Conservation (phyloP, 2,888 invertebrate species). For the Agrotis ipsilon region DNA sequence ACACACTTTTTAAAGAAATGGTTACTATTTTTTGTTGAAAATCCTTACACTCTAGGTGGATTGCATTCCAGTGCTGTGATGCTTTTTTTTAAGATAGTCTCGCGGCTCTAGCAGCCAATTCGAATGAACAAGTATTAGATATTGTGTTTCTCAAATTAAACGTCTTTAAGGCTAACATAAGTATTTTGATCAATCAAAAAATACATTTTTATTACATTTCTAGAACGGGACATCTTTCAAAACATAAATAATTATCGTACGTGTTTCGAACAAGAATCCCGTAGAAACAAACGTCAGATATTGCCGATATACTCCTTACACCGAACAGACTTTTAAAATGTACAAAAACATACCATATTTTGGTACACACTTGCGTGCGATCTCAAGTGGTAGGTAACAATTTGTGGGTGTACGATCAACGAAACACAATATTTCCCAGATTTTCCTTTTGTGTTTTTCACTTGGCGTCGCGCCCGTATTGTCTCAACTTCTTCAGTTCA, state of each 20-base stretch:
- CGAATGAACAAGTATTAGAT: no score
- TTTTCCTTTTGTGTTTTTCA: not conserved
- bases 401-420: not conserved
- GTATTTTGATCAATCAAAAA: not conserved
- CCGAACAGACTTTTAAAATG: not conserved
- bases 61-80: no score
- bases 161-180: no score
- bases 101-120: no score
- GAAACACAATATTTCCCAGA: not conserved
- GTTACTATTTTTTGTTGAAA: no score
- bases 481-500: conserved; percentile 69
- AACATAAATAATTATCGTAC: not conserved
- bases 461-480: conserved; percentile 71
- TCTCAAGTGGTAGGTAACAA: not conserved
- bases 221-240: not conserved
- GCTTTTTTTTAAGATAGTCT: no score
- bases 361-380: not conserved
- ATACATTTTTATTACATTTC: no score
- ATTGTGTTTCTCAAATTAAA: no score
- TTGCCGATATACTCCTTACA: not conserved
- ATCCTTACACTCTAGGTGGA: no score
- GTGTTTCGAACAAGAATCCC: not conserved
- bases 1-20: no score
- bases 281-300: not conserved
- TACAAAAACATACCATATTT: not conserved